Base-by-base conservation (phyloP, 2,888 invertebrate species). In the Callimorpha dominula region DNA sequence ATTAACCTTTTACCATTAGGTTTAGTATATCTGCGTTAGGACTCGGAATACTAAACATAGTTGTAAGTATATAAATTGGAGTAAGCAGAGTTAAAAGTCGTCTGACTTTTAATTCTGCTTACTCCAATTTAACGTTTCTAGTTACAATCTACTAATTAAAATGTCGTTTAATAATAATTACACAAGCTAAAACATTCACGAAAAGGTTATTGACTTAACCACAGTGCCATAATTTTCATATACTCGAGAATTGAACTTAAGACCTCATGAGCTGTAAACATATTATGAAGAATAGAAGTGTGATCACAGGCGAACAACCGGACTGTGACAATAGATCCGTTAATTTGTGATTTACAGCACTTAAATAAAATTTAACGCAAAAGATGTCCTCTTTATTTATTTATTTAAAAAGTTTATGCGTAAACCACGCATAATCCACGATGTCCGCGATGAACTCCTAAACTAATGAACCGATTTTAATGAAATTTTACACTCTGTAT, bases 191-290 rank as follows among this genome's bases (percentile, higher is more conserved):
- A 65, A 65, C 11, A 64, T 9, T n/a, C 11, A 46, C 6, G n/a
- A 50, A 40, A 31, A 31, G 17, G 20, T 15, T 8, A 60, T 60
- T 60, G 60, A 65, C 49, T 15, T 15, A 49, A 65, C 49, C 15
- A 15, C 20, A 65, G 49, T 65, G 46, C 49, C 49, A 31, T 40
- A 49, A 65, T 50, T 49, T 65, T 60, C 60, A 64, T 11, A 43
- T 46, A 65, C 17, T 49, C 31, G 68, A 50, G 54, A 69, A 74
- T 62, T 71, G 62, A 80, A 70, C 74, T 72, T 50, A 65, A 15
- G 42, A 77, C 66, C 72, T 68, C 46, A 63, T 7, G 46, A 42
- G 62, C 20, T 42, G 12, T 46, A 15, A 60, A 57, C 49, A 65
- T n/a, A n/a, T 65, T 67, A 62, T 49, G 14, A 43, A 42, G 52